These are phyloP conservation scores for Hephaestus fuliginosus DNA, from an alignment of 2,797 vertebrate genomes.

Conservation along the genomic window DNA sequence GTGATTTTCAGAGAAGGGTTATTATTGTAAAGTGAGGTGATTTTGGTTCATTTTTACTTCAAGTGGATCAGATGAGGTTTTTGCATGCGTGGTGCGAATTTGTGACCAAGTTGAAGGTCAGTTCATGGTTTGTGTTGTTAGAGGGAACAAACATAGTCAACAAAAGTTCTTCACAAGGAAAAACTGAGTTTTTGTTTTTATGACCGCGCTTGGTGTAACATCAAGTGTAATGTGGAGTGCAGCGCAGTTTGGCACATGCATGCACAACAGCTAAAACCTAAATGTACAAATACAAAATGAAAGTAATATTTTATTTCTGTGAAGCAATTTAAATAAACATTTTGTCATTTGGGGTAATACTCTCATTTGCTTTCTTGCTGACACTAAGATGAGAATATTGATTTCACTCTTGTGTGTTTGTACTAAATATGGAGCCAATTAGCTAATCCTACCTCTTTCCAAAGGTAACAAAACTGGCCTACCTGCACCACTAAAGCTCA, in stretches of 20 bases:
- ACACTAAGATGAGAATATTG: background rate
- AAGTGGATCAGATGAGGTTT: conserved; percentile 2
- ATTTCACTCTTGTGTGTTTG: background rate
- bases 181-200: background rate
- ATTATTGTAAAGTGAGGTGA: background rate
- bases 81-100: conserved; percentile 8
- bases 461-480: background rate
- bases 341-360: background rate
- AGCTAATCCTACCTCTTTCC: background rate
- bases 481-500: background rate
- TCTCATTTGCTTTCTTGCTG: background rate
- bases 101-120: conserved; percentile 15
- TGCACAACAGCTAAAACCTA: background rate
- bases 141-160: background rate
- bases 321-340: background rate
- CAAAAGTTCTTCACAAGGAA: background rate
- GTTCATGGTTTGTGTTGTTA: background rate
- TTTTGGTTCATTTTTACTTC: conserved; percentile 11
- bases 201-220: background rate
- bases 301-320: background rate
- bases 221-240: background rate
- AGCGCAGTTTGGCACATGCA: background rate
- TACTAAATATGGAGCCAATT: background rate
- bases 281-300: background rate
- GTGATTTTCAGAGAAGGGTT: conserved; percentile 4